These are phyloP conservation scores for Notocelia uddmanniana DNA, from an alignment of 2,888 invertebrate species.

Conservation along the genomic window DNA sequence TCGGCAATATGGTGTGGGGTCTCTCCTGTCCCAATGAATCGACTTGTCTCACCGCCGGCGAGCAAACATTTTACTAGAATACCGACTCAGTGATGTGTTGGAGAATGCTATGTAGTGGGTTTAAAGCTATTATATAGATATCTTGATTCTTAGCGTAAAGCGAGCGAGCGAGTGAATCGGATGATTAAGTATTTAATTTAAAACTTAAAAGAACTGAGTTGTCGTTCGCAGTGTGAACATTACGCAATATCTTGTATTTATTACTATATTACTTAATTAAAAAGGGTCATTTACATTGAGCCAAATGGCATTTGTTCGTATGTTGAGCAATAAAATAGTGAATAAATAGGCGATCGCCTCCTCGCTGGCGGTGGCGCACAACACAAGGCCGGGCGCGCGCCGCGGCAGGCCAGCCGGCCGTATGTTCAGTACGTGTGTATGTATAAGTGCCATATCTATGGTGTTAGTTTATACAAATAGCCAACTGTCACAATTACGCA, in stretches of 20 bases:
- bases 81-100: neutral
- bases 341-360: slow-evolving; percentile 12
- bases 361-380: slow-evolving; percentile 13
- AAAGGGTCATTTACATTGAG: slow-evolving; percentile 20
- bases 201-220: neutral
- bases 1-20: neutral
- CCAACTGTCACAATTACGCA: slow-evolving; percentile 75
- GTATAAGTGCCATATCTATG: slow-evolving; percentile 52
- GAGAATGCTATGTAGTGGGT: neutral
- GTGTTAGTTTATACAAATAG: slow-evolving; percentile 58
- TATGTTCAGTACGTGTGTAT: slow-evolving; percentile 16
- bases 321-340: slow-evolving; percentile 21
- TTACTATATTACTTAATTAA: neutral
- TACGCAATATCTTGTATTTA: neutral
- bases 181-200: neutral
- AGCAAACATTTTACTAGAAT: neutral
- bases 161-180: neutral
- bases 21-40: neutral
- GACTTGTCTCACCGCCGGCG: slow-evolving; percentile 14
- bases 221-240: neutral
- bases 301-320: slow-evolving; percentile 5
- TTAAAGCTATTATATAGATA: no score
- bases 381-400: neutral
- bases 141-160: neutral
- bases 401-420: neutral